Percentiles rank a stretch among this genome's conserved stretches.
These are phyloP conservation scores for Pollimyrus isidori DNA, from an alignment of 2,113 vertebrate species.

Conservation along the genomic window DNA sequence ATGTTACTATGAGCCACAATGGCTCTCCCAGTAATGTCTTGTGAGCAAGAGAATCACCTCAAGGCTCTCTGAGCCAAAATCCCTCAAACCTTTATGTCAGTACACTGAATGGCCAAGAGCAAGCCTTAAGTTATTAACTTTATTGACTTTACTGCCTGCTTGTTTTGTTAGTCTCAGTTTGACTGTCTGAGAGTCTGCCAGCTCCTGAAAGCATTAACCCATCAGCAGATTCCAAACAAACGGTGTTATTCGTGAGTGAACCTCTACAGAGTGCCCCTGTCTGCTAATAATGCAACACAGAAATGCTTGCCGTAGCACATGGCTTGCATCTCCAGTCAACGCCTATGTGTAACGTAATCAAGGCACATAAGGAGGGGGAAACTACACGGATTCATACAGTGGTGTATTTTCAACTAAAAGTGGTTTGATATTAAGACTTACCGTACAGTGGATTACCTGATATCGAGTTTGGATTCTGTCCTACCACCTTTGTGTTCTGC, in stretches of 20 bases:
- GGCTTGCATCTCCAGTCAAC: not conserved
- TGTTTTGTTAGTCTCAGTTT: not conserved
- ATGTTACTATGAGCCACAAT: not conserved
- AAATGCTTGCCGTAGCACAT: not conserved
- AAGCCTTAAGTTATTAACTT: not conserved
- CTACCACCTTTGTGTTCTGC: not conserved
- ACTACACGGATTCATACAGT: not conserved
- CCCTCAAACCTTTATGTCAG: not conserved
- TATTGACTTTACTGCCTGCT: not conserved
- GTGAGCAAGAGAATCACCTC: not conserved
- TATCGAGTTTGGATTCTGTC: not conserved
- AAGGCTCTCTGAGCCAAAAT: not conserved
- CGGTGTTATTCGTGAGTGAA: not conserved
- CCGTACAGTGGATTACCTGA: not conserved
- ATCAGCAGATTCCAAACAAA: not conserved
- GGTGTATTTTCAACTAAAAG: not conserved
- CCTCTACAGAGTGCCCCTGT: not conserved
- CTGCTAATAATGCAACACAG: not conserved
- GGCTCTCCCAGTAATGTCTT: not conserved
- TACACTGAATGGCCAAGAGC: not conserved
- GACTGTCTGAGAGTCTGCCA: not conserved
- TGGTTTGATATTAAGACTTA: not conserved
- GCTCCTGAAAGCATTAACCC: not conserved
- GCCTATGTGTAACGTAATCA: not conserved
- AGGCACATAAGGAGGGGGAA: not conserved